Evolutionary conservation across 2,888 invertebrate genomes (phyloP).

Genomic region (Amblyjoppa fuscipennis): DNA sequence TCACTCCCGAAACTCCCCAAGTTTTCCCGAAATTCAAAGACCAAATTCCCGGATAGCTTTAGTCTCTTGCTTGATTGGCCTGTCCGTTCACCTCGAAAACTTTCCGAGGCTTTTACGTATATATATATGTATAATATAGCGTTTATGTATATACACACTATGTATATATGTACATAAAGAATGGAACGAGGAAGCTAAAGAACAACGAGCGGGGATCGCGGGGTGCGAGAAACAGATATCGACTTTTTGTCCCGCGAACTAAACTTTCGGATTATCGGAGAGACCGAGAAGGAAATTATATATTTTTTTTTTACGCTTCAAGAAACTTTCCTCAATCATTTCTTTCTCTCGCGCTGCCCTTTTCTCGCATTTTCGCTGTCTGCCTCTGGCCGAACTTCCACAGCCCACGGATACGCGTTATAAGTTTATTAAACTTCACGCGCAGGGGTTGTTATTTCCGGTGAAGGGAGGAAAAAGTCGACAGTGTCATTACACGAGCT

Average conservation of each 20-base stretch:
- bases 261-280: constrained; percentile 37
- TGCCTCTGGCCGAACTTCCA: neutral
- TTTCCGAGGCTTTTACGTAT: constrained; percentile 15
- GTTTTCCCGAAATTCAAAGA: constrained; percentile 45
- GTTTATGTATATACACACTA: too few relatives aligned
- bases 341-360: neutral
- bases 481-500: constrained; percentile 59
- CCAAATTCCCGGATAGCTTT: constrained; percentile 37
- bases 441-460: neutral
- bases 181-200: neutral
- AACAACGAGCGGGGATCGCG: constrained; percentile 6
- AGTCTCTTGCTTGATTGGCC: constrained; percentile 32
- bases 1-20: constrained; percentile 34
- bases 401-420: constrained; percentile 5
- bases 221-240: neutral
- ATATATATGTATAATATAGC: constrained; percentile 5
- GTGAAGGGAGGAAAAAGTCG: constrained; percentile 29
- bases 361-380: neutral
- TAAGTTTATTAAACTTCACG: constrained; percentile 62
- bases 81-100: constrained; percentile 25
- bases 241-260: constrained; percentile 18
- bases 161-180: neutral
- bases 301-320: neutral
- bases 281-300: constrained; percentile 4
- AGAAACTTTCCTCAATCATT: constrained; percentile 24